Evolutionary conservation across 1,140 invertebrate species (phyloP), one percentile per base, ranked within the genome.

Genomic region (Hypsibius dujardini): DNA sequence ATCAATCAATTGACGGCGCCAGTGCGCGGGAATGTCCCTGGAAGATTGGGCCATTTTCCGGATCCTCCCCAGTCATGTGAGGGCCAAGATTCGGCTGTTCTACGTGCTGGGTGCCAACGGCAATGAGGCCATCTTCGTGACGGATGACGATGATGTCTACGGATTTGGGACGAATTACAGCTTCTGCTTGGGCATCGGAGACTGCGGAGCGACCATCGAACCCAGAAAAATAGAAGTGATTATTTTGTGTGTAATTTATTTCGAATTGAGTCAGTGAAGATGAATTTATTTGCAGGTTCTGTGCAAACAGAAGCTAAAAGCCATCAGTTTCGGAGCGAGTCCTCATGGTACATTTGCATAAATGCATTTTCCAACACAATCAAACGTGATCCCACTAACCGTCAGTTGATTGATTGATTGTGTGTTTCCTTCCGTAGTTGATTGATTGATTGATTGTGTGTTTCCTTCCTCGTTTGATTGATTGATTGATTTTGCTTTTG

Each of bases 81-180:
- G 50, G n/a, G 50, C 50, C 7, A 7, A n/a, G n/a, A 56, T 56
- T 12, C 50, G 50, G n/a, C 50, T 56, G 50, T 56, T 56, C n/a
- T 7, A 7, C n/a, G 50, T 56, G 7, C n/a, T 56, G 50, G 50
- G 50, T 12, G 50, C 50, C 7, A 56, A 56, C n/a, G 50, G 50
- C 7, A 56, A 56, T n/a, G 50, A 56, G n/a, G 50, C 50, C 7
- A 56, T 56, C 7, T 56, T 56, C 50, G n/a, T 56, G 7, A 56
- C 50, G 50, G 50, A 56, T 56, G 50, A 56, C n/a, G 50, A 56
- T n/a, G 50, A 56, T 12, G 50, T 7, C n/a, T 12, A 56, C n/a
- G 50, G 50, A 7, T 56, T 56, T 56, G 50, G 50, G 50, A 56
- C 50, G 50, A 56, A 56, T n/a, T 56, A 56, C 50, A 56, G 50